Evolutionary conservation across 2,113 vertebrate species (phyloP).

Genomic region (Sprattus sprattus): DNA sequence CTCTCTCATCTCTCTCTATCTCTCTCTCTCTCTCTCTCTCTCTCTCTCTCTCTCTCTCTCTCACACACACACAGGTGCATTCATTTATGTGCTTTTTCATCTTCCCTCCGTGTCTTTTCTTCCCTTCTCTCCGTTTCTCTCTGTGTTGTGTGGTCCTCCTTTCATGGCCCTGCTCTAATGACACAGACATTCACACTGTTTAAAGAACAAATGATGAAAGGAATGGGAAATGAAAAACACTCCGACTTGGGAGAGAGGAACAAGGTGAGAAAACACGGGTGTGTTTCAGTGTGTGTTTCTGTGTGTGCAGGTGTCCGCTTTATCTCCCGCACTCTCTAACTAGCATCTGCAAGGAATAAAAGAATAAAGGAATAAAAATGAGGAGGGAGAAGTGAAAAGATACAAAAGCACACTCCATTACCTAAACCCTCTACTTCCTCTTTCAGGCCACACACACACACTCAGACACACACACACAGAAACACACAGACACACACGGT

Average conservation of each 20-base stretch:
- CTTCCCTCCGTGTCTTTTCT: background rate
- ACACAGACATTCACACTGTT: too few relatives aligned
- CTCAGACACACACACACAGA: background rate
- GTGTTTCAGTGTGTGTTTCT: background rate
- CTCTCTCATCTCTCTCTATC: conserved; percentile 33
- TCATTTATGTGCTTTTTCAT: background rate
- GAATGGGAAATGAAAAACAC: background rate
- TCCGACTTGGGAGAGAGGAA: background rate
- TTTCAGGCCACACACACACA: background rate
- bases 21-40: background rate
- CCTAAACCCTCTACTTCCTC: conserved; percentile 12
- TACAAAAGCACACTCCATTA: conserved; percentile 17
- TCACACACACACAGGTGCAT: background rate
- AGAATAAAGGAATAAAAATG: conserved; percentile 32
- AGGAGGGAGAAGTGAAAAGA: conserved; percentile 37
- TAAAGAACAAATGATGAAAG: conserved; percentile 19
- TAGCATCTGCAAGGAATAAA: conserved; percentile 16
- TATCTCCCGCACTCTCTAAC: conserved; percentile 40
- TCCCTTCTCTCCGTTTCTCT: background rate
- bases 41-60: conserved; percentile 40
- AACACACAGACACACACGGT: background rate
- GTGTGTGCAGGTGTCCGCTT: conserved; percentile 43
- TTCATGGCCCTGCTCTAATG: too few relatives aligned
- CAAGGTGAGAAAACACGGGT: too few relatives aligned
- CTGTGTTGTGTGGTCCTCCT: too few relatives aligned